A percentile compares a stretch with the other conserved stretches of the same genome.
These are phyloP conservation scores for Crypturellus tataupa DNA, from an alignment of 2,797 vertebrate genomes.

Conservation along the genomic window DNA sequence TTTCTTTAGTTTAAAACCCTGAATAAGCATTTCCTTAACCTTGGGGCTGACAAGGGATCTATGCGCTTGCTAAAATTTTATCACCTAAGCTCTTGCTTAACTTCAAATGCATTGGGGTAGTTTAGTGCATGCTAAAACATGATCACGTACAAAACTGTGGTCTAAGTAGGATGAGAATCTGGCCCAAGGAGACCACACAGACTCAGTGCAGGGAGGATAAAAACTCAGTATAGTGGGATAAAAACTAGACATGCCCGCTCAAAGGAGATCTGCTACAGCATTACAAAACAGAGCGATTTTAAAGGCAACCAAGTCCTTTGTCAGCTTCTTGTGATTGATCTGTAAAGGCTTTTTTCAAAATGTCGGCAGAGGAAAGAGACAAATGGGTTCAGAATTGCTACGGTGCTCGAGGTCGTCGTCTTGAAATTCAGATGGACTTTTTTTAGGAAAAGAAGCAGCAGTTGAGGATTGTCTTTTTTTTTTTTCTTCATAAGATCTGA, in stretches of 20 bases:
- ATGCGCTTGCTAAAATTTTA: not conserved
- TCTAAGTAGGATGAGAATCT: not conserved
- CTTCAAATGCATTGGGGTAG: not conserved
- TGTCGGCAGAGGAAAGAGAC: not conserved
- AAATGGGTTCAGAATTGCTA: not conserved
- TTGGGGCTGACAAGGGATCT: not conserved
- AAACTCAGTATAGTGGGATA: not conserved
- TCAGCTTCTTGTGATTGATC: slow-evolving; percentile 35
- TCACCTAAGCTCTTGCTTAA: not conserved
- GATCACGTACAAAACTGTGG: not conserved
- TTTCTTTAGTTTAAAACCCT: not conserved
- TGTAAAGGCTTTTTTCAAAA: not conserved
- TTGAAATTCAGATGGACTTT: not conserved
- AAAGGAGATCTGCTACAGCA: not conserved
- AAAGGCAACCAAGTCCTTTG: not conserved
- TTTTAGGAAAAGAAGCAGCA: not conserved
- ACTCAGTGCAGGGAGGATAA: not conserved
- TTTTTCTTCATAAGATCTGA: not conserved
- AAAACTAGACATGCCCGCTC: not conserved
- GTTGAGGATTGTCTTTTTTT: not conserved
- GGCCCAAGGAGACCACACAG: not conserved
- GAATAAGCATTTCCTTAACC: not conserved
- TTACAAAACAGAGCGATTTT: not conserved
- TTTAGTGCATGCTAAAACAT: not conserved
- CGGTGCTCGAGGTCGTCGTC: not conserved